Percentiles rank a stretch among this genome's conserved stretches.
phyloP scores from a whole-genome alignment of 2,888 invertebrate genomes.

The Anodontia alba region DNA sequence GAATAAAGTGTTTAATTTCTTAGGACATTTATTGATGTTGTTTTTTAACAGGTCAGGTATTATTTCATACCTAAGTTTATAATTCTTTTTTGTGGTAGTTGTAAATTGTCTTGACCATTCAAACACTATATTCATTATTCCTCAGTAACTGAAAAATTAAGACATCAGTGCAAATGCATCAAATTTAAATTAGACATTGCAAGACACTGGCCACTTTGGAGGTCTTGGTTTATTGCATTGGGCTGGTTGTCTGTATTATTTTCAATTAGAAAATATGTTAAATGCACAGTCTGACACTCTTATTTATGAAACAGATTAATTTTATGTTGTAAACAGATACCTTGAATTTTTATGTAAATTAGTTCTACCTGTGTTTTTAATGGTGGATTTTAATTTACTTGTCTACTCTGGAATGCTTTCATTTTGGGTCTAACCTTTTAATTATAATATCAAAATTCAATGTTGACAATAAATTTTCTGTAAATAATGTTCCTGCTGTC shows the following conservation, averaged over 20 bases:
- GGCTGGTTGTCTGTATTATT: not conserved
- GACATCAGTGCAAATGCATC: too few relatives aligned
- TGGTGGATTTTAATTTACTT: slow-evolving; percentile 17
- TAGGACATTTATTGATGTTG: too few relatives aligned
- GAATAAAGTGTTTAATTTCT: too few relatives aligned
- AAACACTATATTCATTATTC: too few relatives aligned
- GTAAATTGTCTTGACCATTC: too few relatives aligned
- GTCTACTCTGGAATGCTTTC: slow-evolving; percentile 15
- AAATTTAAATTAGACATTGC: too few relatives aligned
- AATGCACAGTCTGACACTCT: slow-evolving; percentile 8
- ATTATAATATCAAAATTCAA: slow-evolving; percentile 15
- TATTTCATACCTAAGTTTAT: too few relatives aligned
- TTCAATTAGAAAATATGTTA: not conserved
- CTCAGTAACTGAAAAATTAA: too few relatives aligned
- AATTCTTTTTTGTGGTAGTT: too few relatives aligned
- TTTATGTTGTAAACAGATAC: slow-evolving; percentile 8
- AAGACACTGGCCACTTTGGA: too few relatives aligned
- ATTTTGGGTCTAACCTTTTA: not conserved
- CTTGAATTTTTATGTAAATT: slow-evolving; percentile 17
- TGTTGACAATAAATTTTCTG: slow-evolving; percentile 13
- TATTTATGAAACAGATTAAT: slow-evolving; percentile 19
- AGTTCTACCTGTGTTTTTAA: slow-evolving; percentile 14
- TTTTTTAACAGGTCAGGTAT: too few relatives aligned
- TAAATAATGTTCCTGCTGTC: slow-evolving; percentile 8
- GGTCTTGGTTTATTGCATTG: too few relatives aligned